These are phyloP conservation scores for Neodiprion pinetum DNA, from an alignment of 1,140 invertebrate genomes.

Conservation along the genomic window DNA sequence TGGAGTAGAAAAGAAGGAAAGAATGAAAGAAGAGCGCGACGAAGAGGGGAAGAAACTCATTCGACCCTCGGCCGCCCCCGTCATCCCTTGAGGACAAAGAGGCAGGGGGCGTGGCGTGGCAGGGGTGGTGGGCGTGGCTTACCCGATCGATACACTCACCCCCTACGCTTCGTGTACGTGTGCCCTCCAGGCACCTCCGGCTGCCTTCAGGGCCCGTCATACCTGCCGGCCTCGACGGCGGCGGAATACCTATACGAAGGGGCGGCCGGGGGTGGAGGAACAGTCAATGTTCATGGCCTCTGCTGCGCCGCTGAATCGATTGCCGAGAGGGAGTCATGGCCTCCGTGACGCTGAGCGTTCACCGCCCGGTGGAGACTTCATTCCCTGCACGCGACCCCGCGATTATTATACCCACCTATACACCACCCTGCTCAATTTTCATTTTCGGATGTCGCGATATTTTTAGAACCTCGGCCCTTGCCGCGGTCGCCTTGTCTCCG, in stretches of 20 bases:
- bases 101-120: constrained; percentile 49
- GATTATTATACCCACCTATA: no score
- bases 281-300: constrained; percentile 34
- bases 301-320: constrained; percentile 51
- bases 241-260: constrained; percentile 6
- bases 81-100: constrained; percentile 41
- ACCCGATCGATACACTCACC: constrained; percentile 56
- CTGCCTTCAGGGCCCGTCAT: background rate
- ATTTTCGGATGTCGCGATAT: background rate
- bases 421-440: background rate
- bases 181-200: background rate
- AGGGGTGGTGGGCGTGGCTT: constrained; percentile 52
- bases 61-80: background rate
- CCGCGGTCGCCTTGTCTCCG: no score
- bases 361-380: constrained; percentile 49
- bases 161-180: constrained; percentile 26
- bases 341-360: constrained; percentile 20
- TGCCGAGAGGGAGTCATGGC: constrained; percentile 35
- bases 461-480: background rate
- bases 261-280: constrained; percentile 26
- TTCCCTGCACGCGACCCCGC: constrained; percentile 25
- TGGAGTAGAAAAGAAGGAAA: constrained; percentile 30
- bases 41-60: background rate
- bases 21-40: constrained; percentile 2
- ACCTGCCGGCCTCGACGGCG: background rate